Conservation (phyloP, 2,888 invertebrate genomes). For the Acanthosoma haemorrhoidale region DNA sequence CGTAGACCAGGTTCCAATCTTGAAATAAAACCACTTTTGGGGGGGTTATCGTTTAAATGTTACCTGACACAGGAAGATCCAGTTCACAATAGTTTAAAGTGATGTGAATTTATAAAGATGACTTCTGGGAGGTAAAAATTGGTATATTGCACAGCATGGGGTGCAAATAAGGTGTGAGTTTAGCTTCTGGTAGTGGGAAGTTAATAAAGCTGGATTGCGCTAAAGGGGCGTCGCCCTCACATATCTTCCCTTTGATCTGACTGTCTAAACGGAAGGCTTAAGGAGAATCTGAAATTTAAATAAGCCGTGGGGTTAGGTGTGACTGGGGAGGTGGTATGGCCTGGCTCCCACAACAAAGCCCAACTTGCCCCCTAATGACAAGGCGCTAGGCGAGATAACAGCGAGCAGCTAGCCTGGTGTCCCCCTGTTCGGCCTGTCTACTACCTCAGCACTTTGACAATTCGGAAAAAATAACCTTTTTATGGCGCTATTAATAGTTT, state of each 20-base stretch:
- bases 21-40: too few relatives aligned
- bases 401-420: background rate
- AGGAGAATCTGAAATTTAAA: constrained; percentile 24
- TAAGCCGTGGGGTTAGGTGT: background rate
- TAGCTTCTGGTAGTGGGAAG: too few relatives aligned
- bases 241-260: constrained; percentile 16
- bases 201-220: background rate
- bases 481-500: background rate
- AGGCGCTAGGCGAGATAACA: background rate
- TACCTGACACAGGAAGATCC: too few relatives aligned
- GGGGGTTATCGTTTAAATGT: too few relatives aligned
- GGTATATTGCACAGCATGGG: too few relatives aligned
- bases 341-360: background rate
- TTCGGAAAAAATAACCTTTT: too few relatives aligned
- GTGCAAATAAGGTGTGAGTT: too few relatives aligned
- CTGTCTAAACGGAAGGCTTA: constrained; percentile 20
- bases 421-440: background rate
- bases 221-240: background rate
- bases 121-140: too few relatives aligned
- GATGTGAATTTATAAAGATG: too few relatives aligned
- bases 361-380: constrained; percentile 18
- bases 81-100: too few relatives aligned
- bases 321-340: background rate
- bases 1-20: too few relatives aligned
- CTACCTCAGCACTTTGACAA: background rate